Percentiles rank a stretch among this genome's conserved stretches.
These are phyloP conservation scores for Plebejus melissa DNA, from an alignment of 2,888 invertebrate genomes.

Conservation along the genomic window DNA sequence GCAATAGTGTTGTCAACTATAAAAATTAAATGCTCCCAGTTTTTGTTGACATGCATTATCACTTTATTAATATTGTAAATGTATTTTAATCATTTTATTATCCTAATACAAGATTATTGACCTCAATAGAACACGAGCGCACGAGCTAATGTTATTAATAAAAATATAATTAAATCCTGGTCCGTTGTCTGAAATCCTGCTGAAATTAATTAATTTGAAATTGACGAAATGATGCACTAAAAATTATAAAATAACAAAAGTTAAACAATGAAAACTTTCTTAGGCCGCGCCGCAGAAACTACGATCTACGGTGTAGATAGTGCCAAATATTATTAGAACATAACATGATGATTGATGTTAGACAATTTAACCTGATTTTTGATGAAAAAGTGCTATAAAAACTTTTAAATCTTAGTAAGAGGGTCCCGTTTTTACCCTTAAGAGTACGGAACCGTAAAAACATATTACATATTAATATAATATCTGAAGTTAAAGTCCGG, in stretches of 20 bases:
- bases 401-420: too few species aligned
- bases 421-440: too few species aligned
- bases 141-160: not conserved
- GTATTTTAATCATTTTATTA: conserved; percentile 15
- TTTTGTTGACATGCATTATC: conserved; percentile 8
- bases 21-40: conserved; percentile 12
- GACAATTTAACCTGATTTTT: too few species aligned
- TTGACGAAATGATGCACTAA: too few species aligned
- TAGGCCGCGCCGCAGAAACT: not conserved
- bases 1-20: not conserved
- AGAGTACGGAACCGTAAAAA: too few species aligned
- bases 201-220: not conserved
- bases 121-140: not conserved
- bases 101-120: conserved; percentile 8
- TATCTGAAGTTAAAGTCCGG: not conserved
- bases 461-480: not conserved
- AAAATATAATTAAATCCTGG: not conserved
- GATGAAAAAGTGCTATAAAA: too few species aligned
- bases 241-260: too few species aligned
- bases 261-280: not conserved
- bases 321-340: not conserved
- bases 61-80: conserved; percentile 17
- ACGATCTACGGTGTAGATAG: not conserved
- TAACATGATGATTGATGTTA: too few species aligned
- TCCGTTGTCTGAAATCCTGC: too few species aligned